A percentile compares a stretch with the other conserved stretches of the same genome.
Evolutionary conservation across 2,888 invertebrate genomes (phyloP).

Genomic region (Dermolepida albohirtum): DNA sequence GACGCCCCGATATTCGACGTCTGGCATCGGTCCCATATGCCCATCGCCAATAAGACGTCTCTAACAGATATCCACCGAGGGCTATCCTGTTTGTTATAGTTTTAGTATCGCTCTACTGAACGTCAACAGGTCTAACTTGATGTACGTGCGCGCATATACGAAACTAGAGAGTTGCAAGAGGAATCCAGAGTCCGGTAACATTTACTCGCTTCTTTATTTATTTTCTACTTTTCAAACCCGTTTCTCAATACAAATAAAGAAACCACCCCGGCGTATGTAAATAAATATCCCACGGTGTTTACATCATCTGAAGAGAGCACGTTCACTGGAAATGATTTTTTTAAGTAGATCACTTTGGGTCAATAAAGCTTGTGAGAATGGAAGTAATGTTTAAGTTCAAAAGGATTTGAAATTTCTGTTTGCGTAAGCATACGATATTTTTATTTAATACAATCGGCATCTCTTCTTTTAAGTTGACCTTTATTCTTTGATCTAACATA

Average conservation of each 20-base stretch:
- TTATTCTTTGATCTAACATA: too few species aligned
- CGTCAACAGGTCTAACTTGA: slow-evolving; percentile 39
- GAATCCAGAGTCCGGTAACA: not conserved
- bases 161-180: not conserved
- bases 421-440: too few species aligned
- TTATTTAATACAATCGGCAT: too few species aligned
- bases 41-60: slow-evolving; percentile 51
- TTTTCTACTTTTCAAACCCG: slow-evolving; percentile 5
- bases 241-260: slow-evolving; percentile 29
- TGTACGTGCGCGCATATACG: not conserved
- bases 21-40: slow-evolving; percentile 41
- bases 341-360: not conserved
- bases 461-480: too few species aligned
- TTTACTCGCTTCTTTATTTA: slow-evolving; percentile 3
- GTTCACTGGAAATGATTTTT: slow-evolving; percentile 2
- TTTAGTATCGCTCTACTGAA: slow-evolving; percentile 52
- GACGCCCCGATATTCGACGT: slow-evolving; percentile 41
- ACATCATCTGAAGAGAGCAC: not conserved
- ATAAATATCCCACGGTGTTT: slow-evolving; percentile 22
- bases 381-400: too few species aligned
- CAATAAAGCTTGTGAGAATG: slow-evolving; percentile 13
- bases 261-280: slow-evolving; percentile 12
- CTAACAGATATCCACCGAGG: slow-evolving; percentile 51
- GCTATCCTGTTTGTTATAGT: slow-evolving; percentile 52
- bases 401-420: too few species aligned